Evolutionary conservation across 1,140 invertebrate species (phyloP).

Genomic region (Zaprionus africanus): DNA sequence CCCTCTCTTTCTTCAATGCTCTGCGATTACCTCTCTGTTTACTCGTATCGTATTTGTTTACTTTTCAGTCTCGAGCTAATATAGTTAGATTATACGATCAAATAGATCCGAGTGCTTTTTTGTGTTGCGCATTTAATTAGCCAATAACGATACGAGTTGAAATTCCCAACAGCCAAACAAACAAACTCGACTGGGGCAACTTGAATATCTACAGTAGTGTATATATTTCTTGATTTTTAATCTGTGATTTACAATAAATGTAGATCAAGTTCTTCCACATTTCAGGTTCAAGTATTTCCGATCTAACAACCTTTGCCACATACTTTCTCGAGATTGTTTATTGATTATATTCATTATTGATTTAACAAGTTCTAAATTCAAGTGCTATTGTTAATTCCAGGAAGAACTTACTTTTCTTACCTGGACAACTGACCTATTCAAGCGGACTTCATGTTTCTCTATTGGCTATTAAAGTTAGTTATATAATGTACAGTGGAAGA

Average conservation of each 20-base stretch:
- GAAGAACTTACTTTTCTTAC: background rate
- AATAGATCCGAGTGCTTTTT: conserved; percentile 50
- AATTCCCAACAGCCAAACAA: conserved; percentile 3
- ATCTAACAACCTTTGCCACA: background rate
- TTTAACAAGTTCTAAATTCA: background rate
- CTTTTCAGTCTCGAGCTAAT: conserved; percentile 10
- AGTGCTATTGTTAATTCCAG: background rate
- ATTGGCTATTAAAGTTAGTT: background rate
- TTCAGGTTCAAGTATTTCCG: background rate
- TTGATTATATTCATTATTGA: background rate
- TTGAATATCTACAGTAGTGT: background rate
- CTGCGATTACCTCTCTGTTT: conserved; percentile 9
- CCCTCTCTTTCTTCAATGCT: background rate
- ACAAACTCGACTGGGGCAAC: background rate
- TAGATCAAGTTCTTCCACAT: background rate
- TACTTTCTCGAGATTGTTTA: background rate
- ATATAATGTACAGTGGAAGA: background rate
- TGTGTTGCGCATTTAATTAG: conserved; percentile 66
- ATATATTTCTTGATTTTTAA: background rate
- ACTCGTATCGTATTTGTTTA: conserved; percentile 22
- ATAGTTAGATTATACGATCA: conserved; percentile 20
- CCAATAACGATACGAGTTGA: conserved; percentile 1
- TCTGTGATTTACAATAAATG: background rate
- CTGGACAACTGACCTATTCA: too few species aligned
- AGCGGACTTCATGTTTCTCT: too few species aligned